Conservation (phyloP, 2,113 vertebrate species). For the Clarias macrocephalus region DNA sequence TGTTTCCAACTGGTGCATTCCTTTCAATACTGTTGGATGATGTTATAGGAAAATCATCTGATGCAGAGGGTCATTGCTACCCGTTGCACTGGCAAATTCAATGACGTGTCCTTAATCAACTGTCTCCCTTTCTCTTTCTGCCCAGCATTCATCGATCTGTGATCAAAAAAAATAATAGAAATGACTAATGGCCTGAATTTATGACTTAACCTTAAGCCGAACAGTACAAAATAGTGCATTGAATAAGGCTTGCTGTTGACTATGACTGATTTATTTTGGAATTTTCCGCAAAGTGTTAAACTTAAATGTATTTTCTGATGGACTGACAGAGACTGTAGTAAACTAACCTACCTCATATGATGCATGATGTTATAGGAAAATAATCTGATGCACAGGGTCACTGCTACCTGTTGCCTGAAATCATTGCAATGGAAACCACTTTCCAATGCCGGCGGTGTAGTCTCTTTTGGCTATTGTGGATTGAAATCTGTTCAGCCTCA, state of each 20-base stretch:
- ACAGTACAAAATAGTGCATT: background rate
- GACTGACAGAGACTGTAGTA: background rate
- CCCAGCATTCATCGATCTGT: background rate
- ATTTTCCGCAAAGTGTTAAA: background rate
- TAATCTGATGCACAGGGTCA: background rate
- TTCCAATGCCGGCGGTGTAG: background rate
- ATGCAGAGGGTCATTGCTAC: too few species aligned
- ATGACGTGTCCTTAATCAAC: background rate
- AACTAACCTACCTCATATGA: background rate
- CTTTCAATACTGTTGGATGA: too few species aligned
- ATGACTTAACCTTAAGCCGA: background rate
- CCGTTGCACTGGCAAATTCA: slow-evolving; percentile 15
- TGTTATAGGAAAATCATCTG: too few species aligned
- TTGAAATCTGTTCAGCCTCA: background rate
- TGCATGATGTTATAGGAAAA: background rate
- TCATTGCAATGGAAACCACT: background rate
- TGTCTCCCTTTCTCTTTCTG: background rate
- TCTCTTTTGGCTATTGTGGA: background rate
- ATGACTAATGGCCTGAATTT: background rate
- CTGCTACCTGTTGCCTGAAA: background rate
- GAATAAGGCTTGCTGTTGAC: background rate
- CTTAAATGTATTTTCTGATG: background rate
- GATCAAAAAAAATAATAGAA: slow-evolving; percentile 19
- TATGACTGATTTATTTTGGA: background rate
- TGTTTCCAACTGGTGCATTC: background rate